Evolutionary conservation across 2,797 vertebrate species (phyloP).

Genomic region (Pogoniulus pusillus): DNA sequence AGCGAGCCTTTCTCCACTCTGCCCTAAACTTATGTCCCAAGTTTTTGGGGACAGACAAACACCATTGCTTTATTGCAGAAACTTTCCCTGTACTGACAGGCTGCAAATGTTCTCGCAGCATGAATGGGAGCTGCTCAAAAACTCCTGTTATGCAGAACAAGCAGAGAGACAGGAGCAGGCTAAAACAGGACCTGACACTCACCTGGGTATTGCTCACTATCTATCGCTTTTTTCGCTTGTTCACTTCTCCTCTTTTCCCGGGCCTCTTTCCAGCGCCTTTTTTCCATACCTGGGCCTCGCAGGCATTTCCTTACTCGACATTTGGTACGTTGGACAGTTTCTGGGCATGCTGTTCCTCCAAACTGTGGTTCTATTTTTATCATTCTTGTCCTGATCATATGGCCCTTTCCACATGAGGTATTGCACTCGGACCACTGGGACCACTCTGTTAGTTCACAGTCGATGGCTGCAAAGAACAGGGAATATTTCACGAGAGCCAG

Average conservation of each 20-base stretch:
- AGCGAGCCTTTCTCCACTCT: neutral
- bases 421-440: slow-evolving; percentile 97
- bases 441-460: slow-evolving; percentile 93
- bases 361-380: slow-evolving; percentile 95
- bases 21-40: fast-evolving
- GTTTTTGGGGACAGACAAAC: neutral
- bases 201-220: slow-evolving; percentile 89
- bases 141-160: neutral
- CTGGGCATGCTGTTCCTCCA: slow-evolving; percentile 88
- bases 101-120: neutral
- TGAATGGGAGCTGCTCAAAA: neutral
- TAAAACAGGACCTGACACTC: neutral
- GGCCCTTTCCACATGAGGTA: slow-evolving; percentile 98
- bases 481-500: fast-evolving
- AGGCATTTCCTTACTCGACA: slow-evolving; percentile 93
- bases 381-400: slow-evolving; percentile 90
- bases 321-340: slow-evolving; percentile 92
- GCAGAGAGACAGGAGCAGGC: fast-evolving
- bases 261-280: slow-evolving; percentile 90
- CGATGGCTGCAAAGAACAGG: slow-evolving; percentile 81
- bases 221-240: slow-evolving; percentile 79
- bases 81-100: neutral
- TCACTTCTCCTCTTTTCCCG: slow-evolving; percentile 90
- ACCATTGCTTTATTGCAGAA: neutral
- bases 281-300: slow-evolving; percentile 85